These are phyloP conservation scores for Muntiacus reevesi DNA, from an alignment of 2,113 vertebrate species.

Conservation along the genomic window DNA sequence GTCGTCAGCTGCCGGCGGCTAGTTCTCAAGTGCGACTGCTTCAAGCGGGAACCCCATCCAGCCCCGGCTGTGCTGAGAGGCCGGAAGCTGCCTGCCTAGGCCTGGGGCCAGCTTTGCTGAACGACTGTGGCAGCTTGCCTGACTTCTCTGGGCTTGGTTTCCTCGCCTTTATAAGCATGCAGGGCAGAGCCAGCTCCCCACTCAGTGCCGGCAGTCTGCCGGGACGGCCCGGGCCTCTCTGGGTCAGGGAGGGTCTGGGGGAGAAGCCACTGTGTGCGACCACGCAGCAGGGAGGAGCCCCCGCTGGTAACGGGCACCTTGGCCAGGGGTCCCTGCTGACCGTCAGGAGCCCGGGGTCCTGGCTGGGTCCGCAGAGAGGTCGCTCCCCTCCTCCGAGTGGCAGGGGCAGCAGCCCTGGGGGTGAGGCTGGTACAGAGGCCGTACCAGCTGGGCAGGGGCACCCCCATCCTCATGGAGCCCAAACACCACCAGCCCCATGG, in stretches of 20 bases:
- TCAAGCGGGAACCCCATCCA: accelerated
- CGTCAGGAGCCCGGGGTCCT: background rate
- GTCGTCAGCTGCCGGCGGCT: accelerated
- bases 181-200: background rate
- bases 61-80: background rate
- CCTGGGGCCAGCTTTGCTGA: background rate
- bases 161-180: too few species aligned
- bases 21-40: accelerated
- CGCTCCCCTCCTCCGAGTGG: background rate
- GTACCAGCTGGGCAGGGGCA: accelerated
- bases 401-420: background rate
- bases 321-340: background rate
- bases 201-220: accelerated
- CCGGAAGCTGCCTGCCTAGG: background rate
- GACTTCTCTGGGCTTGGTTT: background rate
- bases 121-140: background rate
- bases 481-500: background rate
- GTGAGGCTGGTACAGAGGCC: background rate
- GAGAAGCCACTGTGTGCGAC: background rate
- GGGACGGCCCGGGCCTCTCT: background rate
- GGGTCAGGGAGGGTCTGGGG: too few species aligned
- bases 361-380: background rate
- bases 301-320: accelerated
- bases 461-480: background rate
- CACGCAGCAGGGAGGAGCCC: accelerated